phyloP scores from a whole-genome alignment of 2,797 vertebrate species.

The Meda fulgida region DNA sequence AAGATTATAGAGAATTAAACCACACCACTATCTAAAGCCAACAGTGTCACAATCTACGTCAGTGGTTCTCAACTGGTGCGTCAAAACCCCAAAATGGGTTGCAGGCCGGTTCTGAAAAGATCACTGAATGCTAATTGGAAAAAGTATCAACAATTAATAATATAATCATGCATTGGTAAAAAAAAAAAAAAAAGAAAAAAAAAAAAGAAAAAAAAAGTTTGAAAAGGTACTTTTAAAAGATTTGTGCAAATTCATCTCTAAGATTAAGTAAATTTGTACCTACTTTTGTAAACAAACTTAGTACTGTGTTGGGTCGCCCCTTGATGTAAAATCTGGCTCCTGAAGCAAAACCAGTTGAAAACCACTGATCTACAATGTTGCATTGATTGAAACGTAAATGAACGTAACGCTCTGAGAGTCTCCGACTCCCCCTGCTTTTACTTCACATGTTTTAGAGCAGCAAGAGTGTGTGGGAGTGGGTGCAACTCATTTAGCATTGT shows the following conservation, averaged over 20 bases:
- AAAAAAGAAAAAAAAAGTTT: not conserved
- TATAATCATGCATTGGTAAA: not conserved
- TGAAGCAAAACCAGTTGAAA: slow-evolving; percentile 20
- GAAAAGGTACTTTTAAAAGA: not conserved
- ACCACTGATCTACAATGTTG: slow-evolving; percentile 15
- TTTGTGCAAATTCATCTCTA: not conserved
- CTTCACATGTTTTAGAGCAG: not conserved
- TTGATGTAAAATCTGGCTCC: not conserved
- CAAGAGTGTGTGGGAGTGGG: not conserved
- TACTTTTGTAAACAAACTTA: not conserved
- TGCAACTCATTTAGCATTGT: not conserved
- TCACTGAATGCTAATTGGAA: not conserved
- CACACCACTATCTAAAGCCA: not conserved
- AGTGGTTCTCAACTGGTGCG: slow-evolving; percentile 2
- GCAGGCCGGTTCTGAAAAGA: not conserved
- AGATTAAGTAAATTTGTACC: not conserved
- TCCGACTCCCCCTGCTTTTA: slow-evolving; percentile 1
- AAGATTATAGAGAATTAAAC: slow-evolving; percentile 16
- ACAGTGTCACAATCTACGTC: not conserved
- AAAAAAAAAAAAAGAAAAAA: too few species aligned
- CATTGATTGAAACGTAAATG: slow-evolving; percentile 16
- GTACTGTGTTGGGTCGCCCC: not conserved
- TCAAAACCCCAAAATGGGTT: not conserved
- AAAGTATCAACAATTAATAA: not conserved
- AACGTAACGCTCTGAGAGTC: slow-evolving; percentile 17